Evolutionary conservation across 2,113 vertebrate genomes (phyloP).

Genomic region (Melospiza melodia): DNA sequence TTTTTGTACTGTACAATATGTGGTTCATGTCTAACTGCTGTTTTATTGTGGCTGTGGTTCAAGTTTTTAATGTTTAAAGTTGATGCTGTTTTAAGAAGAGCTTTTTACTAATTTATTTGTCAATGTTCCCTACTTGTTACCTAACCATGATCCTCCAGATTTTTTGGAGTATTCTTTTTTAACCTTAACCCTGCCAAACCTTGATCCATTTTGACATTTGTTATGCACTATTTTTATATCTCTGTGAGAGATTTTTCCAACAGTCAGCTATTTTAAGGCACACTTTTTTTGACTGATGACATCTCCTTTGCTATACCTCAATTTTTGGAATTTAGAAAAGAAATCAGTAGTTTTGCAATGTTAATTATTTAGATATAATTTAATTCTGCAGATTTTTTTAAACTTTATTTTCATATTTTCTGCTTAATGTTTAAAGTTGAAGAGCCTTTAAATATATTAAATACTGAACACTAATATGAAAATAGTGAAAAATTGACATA

Average conservation of each 20-base stretch:
- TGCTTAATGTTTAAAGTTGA: conserved; percentile 87
- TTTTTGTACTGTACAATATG: conserved; percentile 89
- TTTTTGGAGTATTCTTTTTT: conserved; percentile 85
- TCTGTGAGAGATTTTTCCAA: conserved; percentile 83
- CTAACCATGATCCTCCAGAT: conserved; percentile 82
- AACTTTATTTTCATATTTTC: conserved; percentile 88
- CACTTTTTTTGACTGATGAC: conserved; percentile 85
- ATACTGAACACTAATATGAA: conserved; percentile 77
- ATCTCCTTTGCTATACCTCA: conserved; percentile 89
- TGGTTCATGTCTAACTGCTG: conserved; percentile 84
- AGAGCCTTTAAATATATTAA: conserved; percentile 84
- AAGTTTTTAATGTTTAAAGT: conserved; percentile 87
- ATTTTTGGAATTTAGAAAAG: conserved; percentile 86
- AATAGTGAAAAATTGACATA: conserved; percentile 71
- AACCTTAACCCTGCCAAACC: conserved; percentile 83
- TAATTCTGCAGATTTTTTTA: conserved; percentile 89
- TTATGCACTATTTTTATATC: conserved; percentile 95
- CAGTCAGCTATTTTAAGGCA: conserved; percentile 86
- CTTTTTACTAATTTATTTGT: conserved; percentile 90
- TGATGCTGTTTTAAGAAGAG: conserved; percentile 86
- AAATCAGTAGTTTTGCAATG: conserved; percentile 86
- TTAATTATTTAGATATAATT: conserved; percentile 88
- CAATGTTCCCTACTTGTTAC: conserved; percentile 82
- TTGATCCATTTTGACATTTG: conserved; percentile 87
- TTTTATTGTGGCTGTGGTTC: conserved; percentile 86